A percentile compares a stretch with the other conserved stretches of the same genome.
Conservation (phyloP, 2,888 invertebrate species). For the Meiosimyza decipiens region DNA sequence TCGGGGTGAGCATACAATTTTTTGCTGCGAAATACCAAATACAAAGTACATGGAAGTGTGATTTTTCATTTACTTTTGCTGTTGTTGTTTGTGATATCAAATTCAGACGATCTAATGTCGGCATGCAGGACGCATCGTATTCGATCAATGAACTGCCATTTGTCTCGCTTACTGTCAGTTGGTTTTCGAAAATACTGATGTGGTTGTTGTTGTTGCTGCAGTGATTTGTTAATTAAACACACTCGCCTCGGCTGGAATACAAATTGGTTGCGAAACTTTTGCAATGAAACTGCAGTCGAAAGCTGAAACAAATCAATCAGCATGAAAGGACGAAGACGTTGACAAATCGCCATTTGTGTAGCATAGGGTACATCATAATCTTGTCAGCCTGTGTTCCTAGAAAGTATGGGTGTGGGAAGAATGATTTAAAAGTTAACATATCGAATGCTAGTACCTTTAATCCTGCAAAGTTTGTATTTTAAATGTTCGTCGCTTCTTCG, state of each 20-base stretch:
- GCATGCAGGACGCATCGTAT: conserved; percentile 25
- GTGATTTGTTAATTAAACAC: conserved; percentile 18
- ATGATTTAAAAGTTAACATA: no score
- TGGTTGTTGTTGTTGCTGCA: conserved; percentile 1
- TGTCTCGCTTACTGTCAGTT: conserved; percentile 30
- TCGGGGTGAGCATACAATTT: neutral
- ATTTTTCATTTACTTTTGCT: conserved; percentile 21
- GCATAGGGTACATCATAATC: no score
- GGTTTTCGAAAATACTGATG: neutral
- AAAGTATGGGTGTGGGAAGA: no score
- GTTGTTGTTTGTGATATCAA: conserved; percentile 42
- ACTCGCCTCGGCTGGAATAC: neutral
- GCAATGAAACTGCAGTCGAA: neutral
- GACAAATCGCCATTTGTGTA: conserved; percentile 1
- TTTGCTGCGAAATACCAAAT: conserved; percentile 18
- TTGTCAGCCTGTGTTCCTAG: no score
- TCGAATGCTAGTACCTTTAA: no score
- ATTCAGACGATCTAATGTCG: conserved; percentile 43
- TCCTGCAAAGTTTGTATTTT: no score
- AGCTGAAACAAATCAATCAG: conserved; percentile 25
- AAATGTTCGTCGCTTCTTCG: no score
- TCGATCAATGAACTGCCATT: conserved; percentile 22
- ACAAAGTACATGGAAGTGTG: neutral
- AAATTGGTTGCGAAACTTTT: conserved; percentile 14
- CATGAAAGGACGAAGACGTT: neutral